phyloP scores from a whole-genome alignment of 2,888 invertebrate species.

The Philopedon plagiatum region DNA sequence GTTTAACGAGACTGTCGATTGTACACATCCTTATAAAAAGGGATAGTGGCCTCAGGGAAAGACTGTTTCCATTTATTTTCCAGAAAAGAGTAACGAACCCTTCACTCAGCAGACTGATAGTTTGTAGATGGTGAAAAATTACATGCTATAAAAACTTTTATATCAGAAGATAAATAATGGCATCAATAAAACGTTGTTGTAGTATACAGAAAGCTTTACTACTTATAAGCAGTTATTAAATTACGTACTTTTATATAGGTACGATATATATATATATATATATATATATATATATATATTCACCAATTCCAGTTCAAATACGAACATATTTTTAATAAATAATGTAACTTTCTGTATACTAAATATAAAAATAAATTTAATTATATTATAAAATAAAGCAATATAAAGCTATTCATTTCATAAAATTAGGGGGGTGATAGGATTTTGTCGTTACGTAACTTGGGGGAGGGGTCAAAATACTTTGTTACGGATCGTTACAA shows the following conservation, averaged over 20 bases:
- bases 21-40: neutral
- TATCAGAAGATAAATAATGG: neutral
- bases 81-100: conserved; percentile 25
- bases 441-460: no score
- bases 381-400: no score
- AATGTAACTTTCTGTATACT: no score
- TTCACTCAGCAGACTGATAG: conserved; percentile 26
- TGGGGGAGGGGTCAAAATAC: no score
- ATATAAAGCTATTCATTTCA: no score
- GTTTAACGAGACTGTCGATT: neutral
- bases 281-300: no score
- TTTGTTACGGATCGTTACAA: no score
- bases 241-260: neutral
- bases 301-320: no score
- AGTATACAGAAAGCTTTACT: neutral
- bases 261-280: neutral
- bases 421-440: no score
- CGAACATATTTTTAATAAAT: no score
- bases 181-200: conserved; percentile 3
- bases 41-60: conserved; percentile 11
- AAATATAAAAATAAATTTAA: no score
- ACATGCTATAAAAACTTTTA: conserved; percentile 6
- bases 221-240: neutral
- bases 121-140: conserved; percentile 14
- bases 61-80: conserved; percentile 20